A percentile compares a stretch with the other conserved stretches of the same genome.
Conservation (phyloP, 2,888 invertebrate species). For the Spodoptera exigua region DNA sequence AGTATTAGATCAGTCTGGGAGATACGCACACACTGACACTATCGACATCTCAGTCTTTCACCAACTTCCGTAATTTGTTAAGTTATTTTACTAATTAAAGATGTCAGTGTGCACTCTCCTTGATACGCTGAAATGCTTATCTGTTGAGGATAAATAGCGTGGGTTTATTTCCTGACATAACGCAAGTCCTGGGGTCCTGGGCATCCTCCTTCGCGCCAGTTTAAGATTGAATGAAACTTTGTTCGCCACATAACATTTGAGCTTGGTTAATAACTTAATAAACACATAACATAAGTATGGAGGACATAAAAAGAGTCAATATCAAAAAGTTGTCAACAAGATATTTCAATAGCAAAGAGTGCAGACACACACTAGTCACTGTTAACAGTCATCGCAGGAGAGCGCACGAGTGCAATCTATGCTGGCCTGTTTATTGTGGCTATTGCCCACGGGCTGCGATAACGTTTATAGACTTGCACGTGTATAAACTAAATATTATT, state of each 20-base stretch:
- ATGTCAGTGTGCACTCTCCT: background rate
- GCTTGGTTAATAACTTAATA: conserved; percentile 12
- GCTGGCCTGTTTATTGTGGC: background rate
- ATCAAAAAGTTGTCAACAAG: conserved; percentile 8
- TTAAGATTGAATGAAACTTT: too few relatives aligned
- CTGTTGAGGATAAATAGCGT: background rate
- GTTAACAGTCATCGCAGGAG: conserved; percentile 12
- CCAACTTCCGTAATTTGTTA: conserved; percentile 23
- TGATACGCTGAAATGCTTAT: background rate
- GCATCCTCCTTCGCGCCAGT: too few relatives aligned
- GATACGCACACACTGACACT: conserved; percentile 18
- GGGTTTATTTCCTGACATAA: too few relatives aligned
- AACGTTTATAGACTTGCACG: conserved; percentile 19
- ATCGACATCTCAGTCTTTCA: too few relatives aligned
- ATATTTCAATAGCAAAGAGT: conserved; percentile 15
- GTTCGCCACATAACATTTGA: background rate
- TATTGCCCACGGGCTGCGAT: background rate
- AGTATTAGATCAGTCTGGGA: conserved; percentile 36
- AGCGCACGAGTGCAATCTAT: background rate
- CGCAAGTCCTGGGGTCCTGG: too few relatives aligned
- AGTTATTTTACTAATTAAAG: conserved; percentile 17
- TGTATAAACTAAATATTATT: conserved; percentile 29
- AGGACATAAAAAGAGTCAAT: conserved; percentile 8
- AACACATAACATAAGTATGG: too few relatives aligned
- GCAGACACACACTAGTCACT: background rate